These are phyloP conservation scores for Chloroceryle amazona DNA, from an alignment of 2,797 vertebrate genomes.

Conservation along the genomic window DNA sequence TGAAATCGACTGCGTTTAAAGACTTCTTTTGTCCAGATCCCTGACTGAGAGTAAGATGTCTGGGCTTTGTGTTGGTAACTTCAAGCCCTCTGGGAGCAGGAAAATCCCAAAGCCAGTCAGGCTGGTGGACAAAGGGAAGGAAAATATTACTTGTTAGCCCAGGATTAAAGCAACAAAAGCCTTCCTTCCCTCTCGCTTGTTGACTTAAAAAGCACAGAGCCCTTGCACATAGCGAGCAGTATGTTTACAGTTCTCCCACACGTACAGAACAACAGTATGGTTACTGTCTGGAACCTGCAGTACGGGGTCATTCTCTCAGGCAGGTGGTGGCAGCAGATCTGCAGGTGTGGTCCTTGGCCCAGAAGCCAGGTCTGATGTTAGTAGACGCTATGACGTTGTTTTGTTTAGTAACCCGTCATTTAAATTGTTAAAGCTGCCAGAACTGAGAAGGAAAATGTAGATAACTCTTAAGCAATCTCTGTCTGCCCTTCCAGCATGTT, in stretches of 20 bases:
- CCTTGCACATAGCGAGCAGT: accelerated
- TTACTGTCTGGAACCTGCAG: accelerated
- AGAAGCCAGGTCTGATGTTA: not conserved
- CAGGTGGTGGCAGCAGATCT: too few species aligned
- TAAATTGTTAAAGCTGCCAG: accelerated
- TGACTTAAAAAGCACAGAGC: not conserved
- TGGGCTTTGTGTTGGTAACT: not conserved
- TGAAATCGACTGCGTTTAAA: accelerated
- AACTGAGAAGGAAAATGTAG: not conserved
- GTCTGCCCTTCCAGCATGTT: not conserved
- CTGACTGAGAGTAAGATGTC: accelerated
- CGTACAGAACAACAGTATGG: accelerated
- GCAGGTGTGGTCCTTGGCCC: not conserved
- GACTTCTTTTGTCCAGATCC: accelerated
- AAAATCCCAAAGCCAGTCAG: not conserved
- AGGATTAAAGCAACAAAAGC: not conserved
- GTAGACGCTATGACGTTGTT: accelerated
- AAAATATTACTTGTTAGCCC: not conserved
- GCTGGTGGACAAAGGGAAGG: not conserved
- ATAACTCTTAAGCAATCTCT: not conserved
- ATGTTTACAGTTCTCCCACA: accelerated
- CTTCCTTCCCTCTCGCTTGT: accelerated
- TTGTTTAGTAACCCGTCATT: not conserved
- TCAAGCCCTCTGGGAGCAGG: not conserved
- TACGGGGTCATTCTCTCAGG: accelerated